Evolutionary conservation across 2,113 vertebrate genomes (phyloP), one percentile per base, ranked within the genome.

Genomic region (Myiagra hebetior): DNA sequence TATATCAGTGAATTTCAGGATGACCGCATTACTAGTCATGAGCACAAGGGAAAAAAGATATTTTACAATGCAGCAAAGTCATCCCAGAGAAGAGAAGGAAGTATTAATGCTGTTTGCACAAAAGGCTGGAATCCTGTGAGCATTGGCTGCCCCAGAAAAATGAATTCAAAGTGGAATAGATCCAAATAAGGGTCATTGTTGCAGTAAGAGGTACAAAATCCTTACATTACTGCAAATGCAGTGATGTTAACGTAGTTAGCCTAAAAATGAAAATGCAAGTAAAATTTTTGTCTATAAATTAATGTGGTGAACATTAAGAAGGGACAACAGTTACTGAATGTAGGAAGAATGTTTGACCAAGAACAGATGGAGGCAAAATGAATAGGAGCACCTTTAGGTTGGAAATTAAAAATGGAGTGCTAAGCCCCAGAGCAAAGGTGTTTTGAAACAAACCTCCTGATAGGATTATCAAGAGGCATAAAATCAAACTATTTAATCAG

Each of bases 381-480:
- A 80, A 73, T 1, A 80, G 21, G 33, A 79, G 39, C 15, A 92
- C 21, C 27, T 77, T 64, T 65, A 35, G 9, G 11, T 0, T 74
- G 47, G 73, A 92, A 95, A 87, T 59, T 31, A 86, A 84, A 92
- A 84, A 70, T 1, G 1, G 44, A 85, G 27, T 37, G 37, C 52
- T 90, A 85, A 90, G 57, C 59, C 64, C 69, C 79, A 56, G 62
- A 89, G 60, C 33, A 95, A 93, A 96, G 57, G 60, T 94, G 44
- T 82, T 91, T 60, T 69, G 59, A 88, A 92, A 91, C 15, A 92
- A 80, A 47, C 31, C 28, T 92, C 59, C 79, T 4, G 2, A 83
- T 6, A 76, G 42, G 85, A 93, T 93, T 84, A 95, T 63, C 59
- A 70, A 63, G 46, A 84, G 23, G 47, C 77, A 89, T 87, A 81